A percentile compares a stretch with the other conserved stretches of the same genome.
Evolutionary conservation across 2,888 invertebrate species (phyloP).

Genomic region (Entomobrya proxima): DNA sequence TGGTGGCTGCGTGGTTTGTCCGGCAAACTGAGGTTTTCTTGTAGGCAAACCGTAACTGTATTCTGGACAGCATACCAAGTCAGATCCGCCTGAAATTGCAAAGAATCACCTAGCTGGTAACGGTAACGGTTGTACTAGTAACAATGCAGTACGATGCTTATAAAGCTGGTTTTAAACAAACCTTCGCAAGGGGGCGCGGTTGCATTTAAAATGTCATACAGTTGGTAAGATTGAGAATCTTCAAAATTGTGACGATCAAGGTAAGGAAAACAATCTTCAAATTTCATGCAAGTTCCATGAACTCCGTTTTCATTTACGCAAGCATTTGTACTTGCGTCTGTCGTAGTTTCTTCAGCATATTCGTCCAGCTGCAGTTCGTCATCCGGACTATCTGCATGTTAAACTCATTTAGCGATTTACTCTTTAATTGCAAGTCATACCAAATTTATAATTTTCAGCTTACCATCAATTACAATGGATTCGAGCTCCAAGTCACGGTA

Average conservation of each 20-base stretch:
- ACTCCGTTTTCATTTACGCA: conserved; percentile 45
- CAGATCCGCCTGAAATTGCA: neutral
- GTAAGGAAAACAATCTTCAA: conserved; percentile 65
- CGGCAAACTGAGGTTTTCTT: conserved; percentile 56
- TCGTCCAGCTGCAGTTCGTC: conserved; percentile 2
- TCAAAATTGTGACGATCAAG: neutral
- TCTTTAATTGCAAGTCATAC: neutral
- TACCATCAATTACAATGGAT: conserved; percentile 62
- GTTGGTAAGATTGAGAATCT: conserved; percentile 4
- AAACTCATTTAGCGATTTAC: neutral
- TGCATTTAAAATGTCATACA: conserved; percentile 47
- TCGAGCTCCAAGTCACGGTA: conserved; percentile 54
- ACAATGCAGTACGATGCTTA: too few species aligned
- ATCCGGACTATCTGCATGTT: conserved; percentile 27
- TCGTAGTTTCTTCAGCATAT: conserved; percentile 13
- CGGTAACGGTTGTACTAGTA: too few species aligned
- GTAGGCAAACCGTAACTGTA: conserved; percentile 42
- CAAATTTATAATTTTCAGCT: conserved; percentile 5
- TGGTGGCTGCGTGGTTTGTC: conserved; percentile 41
- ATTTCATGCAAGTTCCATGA: conserved; percentile 52
- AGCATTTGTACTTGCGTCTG: neutral
- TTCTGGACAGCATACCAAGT: conserved; percentile 57
- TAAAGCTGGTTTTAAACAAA: too few species aligned
- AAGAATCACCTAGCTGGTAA: neutral
- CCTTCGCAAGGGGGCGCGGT: conserved; percentile 44